phyloP scores from a whole-genome alignment of 2,113 vertebrate genomes.

The Choloepus hoffmanni region DNA sequence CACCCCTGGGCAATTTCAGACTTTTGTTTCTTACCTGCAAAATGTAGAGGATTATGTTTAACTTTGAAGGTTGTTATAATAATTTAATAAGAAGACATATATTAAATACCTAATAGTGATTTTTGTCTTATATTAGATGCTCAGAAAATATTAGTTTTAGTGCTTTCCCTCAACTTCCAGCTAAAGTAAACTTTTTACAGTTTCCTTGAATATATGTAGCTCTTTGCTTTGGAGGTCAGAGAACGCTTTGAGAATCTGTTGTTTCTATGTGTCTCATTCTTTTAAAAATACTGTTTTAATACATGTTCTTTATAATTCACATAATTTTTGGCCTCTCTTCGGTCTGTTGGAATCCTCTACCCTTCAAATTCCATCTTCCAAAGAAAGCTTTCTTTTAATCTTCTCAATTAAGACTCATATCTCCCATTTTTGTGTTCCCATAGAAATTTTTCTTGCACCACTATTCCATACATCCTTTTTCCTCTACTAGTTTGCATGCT shows the following conservation, averaged over 20 bases:
- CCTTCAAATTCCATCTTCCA: background rate
- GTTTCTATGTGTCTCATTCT: background rate
- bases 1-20: background rate
- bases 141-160: background rate
- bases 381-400: background rate
- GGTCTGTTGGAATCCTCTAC: background rate
- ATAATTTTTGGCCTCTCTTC: background rate
- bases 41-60: background rate
- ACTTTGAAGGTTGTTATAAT: background rate
- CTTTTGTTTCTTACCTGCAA: background rate
- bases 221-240: background rate
- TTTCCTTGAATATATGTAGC: background rate
- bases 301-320: background rate
- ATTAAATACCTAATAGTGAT: background rate
- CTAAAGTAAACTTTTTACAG: background rate
- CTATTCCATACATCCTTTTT: background rate
- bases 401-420: background rate
- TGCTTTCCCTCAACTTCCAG: background rate
- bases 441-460: background rate
- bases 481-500: background rate
- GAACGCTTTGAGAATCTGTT: background rate
- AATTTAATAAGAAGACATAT: background rate
- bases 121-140: background rate
- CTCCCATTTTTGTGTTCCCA: background rate
- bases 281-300: background rate